Percentiles rank a stretch among this genome's conserved stretches.
phyloP scores from a whole-genome alignment of 2,888 invertebrate genomes.

The Epirrhoe alternata region DNA sequence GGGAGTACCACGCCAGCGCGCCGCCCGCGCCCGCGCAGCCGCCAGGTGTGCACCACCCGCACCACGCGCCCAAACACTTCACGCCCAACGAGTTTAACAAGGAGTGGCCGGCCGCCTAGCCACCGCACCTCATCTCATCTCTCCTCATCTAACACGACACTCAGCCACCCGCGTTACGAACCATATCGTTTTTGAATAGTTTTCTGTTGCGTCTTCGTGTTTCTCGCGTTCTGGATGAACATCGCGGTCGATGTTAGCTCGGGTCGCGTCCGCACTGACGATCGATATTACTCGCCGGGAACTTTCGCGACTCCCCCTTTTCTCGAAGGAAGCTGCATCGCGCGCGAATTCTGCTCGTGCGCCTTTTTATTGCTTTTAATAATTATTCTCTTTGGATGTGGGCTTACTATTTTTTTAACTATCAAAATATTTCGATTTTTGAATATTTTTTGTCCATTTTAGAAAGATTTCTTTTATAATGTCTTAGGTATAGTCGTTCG shows the following conservation, averaged over 20 bases:
- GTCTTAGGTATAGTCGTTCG: constrained; percentile 52
- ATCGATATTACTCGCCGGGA: constrained; percentile 56
- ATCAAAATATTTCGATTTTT: constrained; percentile 54
- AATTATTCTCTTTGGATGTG: constrained; percentile 80
- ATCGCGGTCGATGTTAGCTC: constrained; percentile 38
- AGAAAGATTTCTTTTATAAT: constrained; percentile 79
- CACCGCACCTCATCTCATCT: not conserved
- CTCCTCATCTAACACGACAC: not conserved
- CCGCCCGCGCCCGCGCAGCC: constrained; percentile 72
- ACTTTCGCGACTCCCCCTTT: constrained; percentile 65
- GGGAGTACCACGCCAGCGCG: constrained; percentile 71
- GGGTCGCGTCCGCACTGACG: constrained; percentile 42
- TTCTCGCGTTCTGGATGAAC: constrained; percentile 59
- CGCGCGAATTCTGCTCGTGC: constrained; percentile 53
- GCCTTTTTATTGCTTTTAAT: constrained; percentile 72
- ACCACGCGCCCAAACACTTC: constrained; percentile 85
- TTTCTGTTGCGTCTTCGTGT: constrained; percentile 39
- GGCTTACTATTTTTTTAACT: constrained; percentile 64
- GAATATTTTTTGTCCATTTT: constrained; percentile 59
- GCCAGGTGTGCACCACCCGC: constrained; percentile 84
- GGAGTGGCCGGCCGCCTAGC: constrained; percentile 80
- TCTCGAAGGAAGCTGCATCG: constrained; percentile 56
- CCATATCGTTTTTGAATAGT: constrained; percentile 48
- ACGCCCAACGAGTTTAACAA: constrained; percentile 82
- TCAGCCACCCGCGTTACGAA: constrained; percentile 80